Percentiles rank a stretch among this genome's conserved stretches.
These are phyloP conservation scores for Halocaridina rubra DNA, from an alignment of 2,888 invertebrate genomes.

Conservation along the genomic window DNA sequence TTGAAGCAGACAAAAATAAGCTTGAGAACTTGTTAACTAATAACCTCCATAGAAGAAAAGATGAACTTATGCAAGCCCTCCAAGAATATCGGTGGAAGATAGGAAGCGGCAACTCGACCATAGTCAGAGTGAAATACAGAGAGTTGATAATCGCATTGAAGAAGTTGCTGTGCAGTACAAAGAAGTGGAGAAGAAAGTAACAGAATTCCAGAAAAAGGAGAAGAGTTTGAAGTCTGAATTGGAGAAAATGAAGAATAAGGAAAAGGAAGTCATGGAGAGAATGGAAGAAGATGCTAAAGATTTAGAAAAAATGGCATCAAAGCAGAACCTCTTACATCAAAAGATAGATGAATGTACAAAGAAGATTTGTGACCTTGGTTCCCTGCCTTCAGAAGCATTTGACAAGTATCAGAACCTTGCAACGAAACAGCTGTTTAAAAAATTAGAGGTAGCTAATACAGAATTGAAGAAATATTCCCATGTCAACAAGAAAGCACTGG, in stretches of 20 bases:
- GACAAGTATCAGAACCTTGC: conserved; percentile 74
- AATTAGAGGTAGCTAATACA: conserved; percentile 94
- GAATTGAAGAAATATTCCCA: conserved; percentile 95
- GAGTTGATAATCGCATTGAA: conserved; percentile 83
- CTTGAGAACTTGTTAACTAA: conserved; percentile 95
- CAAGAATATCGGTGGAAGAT: conserved; percentile 95
- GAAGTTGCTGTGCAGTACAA: conserved; percentile 85
- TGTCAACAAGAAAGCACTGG: conserved; percentile 98
- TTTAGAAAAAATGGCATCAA: conserved; percentile 93
- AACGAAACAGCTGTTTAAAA: conserved; percentile 86
- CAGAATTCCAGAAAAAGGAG: conserved; percentile 76
- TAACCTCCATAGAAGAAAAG: conserved; percentile 90
- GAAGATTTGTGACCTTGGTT: conserved; percentile 95
- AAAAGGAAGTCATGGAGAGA: conserved; percentile 74
- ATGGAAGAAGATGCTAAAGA: conserved; percentile 96
- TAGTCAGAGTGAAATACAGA: conserved; percentile 82
- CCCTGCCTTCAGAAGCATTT: conserved; percentile 93
- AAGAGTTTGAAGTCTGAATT: conserved; percentile 74
- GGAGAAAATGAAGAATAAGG: conserved; percentile 80
- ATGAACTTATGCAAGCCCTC: conserved; percentile 89
- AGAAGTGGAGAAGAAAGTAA: conserved; percentile 83
- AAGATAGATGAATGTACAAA: conserved; percentile 95
- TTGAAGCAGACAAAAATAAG: conserved; percentile 97
- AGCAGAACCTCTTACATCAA: conserved; percentile 90
- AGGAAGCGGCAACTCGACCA: conserved; percentile 88